phyloP scores from a whole-genome alignment of 1,140 invertebrate genomes.

The Panulirus ornatus region DNA sequence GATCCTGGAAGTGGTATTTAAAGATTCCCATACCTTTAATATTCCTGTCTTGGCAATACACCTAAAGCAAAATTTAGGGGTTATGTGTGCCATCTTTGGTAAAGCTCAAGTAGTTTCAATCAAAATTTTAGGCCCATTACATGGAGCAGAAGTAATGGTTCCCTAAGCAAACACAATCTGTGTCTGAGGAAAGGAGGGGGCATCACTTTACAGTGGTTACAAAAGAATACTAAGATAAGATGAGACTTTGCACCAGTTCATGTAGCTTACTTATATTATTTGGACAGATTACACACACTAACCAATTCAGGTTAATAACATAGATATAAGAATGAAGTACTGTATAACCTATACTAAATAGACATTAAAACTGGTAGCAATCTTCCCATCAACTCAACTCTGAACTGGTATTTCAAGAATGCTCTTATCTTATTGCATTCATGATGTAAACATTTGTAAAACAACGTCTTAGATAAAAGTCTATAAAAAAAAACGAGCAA shows the following conservation, averaged over 20 bases:
- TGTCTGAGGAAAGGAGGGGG: neutral
- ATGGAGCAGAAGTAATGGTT: too few relatives aligned
- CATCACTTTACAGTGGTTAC: neutral
- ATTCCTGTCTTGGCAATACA: too few relatives aligned
- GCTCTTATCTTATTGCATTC: neutral
- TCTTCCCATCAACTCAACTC: too few relatives aligned
- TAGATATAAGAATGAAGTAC: too few relatives aligned
- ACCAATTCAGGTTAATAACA: too few relatives aligned
- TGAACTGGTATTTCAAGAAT: neutral
- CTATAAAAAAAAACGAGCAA: constrained; percentile 21
- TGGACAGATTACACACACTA: neutral
- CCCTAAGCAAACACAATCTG: too few relatives aligned
- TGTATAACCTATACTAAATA: too few relatives aligned
- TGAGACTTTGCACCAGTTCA: neutral
- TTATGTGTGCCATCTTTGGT: constrained; percentile 51
- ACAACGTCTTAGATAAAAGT: neutral
- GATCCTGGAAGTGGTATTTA: neutral
- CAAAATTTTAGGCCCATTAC: neutral
- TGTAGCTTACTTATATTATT: neutral
- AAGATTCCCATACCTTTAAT: too few relatives aligned
- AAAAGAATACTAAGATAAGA: neutral
- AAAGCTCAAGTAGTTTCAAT: constrained; percentile 15
- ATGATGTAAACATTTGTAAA: neutral
- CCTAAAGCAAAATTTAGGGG: neutral
- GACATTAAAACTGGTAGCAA: neutral